A percentile compares a stretch with the other conserved stretches of the same genome.
Evolutionary conservation across 2,888 invertebrate genomes (phyloP).

Genomic region (Leptopterna dolabrata): DNA sequence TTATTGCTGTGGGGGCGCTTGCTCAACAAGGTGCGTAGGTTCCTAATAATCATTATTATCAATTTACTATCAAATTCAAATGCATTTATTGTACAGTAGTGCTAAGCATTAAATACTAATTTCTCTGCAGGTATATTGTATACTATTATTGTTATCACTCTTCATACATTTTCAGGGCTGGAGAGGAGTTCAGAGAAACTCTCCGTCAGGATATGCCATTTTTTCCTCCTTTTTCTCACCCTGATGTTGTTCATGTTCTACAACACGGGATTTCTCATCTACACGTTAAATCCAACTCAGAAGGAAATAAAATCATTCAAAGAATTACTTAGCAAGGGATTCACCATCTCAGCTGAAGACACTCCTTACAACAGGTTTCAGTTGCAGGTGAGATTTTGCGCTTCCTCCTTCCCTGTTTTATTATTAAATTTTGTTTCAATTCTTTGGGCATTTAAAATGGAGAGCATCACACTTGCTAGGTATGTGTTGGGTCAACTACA

Average conservation of each 20-base stretch:
- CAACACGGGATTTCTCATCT: conserved; percentile 26
- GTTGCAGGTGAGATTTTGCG: neutral
- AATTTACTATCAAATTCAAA: too few species aligned
- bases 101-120: too few species aligned
- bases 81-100: too few species aligned
- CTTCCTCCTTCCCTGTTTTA: neutral
- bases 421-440: neutral
- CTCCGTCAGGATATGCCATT: conserved; percentile 40
- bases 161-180: neutral
- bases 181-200: neutral
- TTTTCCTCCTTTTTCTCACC: conserved; percentile 38
- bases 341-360: conserved; percentile 31
- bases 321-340: neutral
- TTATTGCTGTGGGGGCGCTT: conserved; percentile 47
- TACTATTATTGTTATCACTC: too few species aligned
- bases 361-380: conserved; percentile 34
- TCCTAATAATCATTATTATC: too few species aligned
- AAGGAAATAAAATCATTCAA: conserved; percentile 21
- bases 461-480: too few species aligned
- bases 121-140: too few species aligned
- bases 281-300: conserved; percentile 25
- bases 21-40: conserved; percentile 53
- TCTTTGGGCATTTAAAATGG: too few species aligned
- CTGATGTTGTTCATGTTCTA: conserved; percentile 27
- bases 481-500: too few species aligned